Evolutionary conservation across 2,113 vertebrate genomes (phyloP), one percentile per base, ranked within the genome.

Genomic region (Poicephalus gulielmi): DNA sequence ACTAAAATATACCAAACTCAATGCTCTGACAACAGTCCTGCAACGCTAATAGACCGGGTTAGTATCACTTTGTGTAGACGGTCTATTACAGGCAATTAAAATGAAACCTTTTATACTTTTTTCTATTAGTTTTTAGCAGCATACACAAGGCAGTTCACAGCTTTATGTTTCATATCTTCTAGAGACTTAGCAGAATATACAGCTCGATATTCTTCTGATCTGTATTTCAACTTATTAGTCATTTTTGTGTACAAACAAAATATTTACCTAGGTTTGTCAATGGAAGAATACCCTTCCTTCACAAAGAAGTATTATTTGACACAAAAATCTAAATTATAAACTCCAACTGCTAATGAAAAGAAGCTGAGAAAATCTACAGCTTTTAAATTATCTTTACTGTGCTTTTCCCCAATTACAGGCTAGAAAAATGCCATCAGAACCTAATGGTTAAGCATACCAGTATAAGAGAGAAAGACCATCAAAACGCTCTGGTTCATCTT

Each of bases 401-500:
- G 17, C 74, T 79, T 14, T 14, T 50, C n/a, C 60, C 59, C 80
- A 87, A 25, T 44, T 60, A 74, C 24, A 88, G 52, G 37, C 53
- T 44, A 88, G 35, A 83, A 35, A 35, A 85, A 50, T 6, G 19
- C 60, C 13, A 1, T 44, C 57, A 62, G 75, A 85, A 87, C 27
- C 47, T 33, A 80, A 60, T 5, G 31, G 37, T 50, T 82, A 71
- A 90, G 88, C 98, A 90, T 98, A 99, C 98, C 98, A 98, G 97
- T 98, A 99, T 13, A 99, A 97, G 41, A 98, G 98, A 91, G 98
- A 99, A 76, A 99, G 97, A 55, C 98, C 98, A 97, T 98, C 97
- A 90, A 98, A 98, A 66, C 97, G 97, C 81, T 98, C 97, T 4
- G 96, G 95, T 68, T 99, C 98, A 8, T 97, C 96, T 89, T 98